A percentile compares a stretch with the other conserved stretches of the same genome.
Evolutionary conservation across 1,140 invertebrate genomes (phyloP).

Genomic region (Meloidogyne floridensis): DNA sequence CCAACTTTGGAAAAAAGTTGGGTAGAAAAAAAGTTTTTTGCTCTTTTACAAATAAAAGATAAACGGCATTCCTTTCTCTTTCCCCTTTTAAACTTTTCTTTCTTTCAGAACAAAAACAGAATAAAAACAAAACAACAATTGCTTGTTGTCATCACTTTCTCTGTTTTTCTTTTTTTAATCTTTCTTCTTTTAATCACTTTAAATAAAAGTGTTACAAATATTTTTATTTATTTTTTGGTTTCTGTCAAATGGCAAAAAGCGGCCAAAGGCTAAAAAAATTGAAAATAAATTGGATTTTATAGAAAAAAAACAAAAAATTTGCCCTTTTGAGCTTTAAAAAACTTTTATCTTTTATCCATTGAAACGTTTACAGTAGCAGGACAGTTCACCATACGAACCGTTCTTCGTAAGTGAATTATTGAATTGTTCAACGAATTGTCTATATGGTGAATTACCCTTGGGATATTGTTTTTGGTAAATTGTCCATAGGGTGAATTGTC

Average conservation of each 20-base stretch:
- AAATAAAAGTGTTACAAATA: not conserved
- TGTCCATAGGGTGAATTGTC: too few species aligned
- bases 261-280: not conserved
- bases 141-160: not conserved
- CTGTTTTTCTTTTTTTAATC: not conserved
- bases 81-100: not conserved
- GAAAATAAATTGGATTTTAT: not conserved
- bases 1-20: not conserved
- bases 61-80: not conserved
- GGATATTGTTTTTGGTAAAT: too few species aligned
- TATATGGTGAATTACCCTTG: too few species aligned
- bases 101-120: not conserved
- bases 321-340: not conserved
- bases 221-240: constrained; percentile 3
- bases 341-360: too few species aligned
- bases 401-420: too few species aligned
- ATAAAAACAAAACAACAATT: not conserved
- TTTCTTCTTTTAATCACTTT: constrained; percentile 1
- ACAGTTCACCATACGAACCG: too few species aligned
- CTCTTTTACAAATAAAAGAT: not conserved
- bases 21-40: not conserved
- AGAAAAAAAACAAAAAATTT: not conserved
- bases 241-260: not conserved
- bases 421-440: too few species aligned
- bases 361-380: too few species aligned